A percentile compares a stretch with the other conserved stretches of the same genome.
phyloP scores from a whole-genome alignment of 2,888 invertebrate genomes.

The Drosophila mulleri region DNA sequence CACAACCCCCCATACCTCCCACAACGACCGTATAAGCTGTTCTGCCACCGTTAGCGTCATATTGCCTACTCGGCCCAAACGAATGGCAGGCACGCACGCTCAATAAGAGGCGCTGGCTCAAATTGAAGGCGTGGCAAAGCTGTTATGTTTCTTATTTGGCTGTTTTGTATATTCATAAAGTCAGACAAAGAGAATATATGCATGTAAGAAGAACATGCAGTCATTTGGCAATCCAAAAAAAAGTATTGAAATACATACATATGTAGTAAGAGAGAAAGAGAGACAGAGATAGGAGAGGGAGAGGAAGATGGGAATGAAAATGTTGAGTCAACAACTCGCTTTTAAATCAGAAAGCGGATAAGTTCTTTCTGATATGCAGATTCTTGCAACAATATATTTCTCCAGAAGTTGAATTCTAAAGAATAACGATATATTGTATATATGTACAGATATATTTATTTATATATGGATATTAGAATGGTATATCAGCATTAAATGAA shows the following conservation, averaged over 20 bases:
- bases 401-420: neutral
- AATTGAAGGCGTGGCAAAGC: slow-evolving; percentile 24
- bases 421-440: neutral
- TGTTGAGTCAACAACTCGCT: neutral
- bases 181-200: neutral
- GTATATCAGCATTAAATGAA: slow-evolving; percentile 2
- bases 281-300: neutral
- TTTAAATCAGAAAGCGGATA: neutral
- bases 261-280: too few relatives aligned
- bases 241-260: neutral
- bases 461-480: neutral
- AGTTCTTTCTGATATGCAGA: neutral
- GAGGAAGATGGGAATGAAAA: neutral
- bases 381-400: neutral
- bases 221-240: neutral
- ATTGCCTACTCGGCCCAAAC: slow-evolving; percentile 35
- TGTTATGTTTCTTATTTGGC: neutral
- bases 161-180: neutral
- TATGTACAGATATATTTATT: too few relatives aligned
- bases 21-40: neutral
- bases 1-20: neutral
- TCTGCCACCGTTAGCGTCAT: neutral
- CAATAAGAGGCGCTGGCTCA: slow-evolving; percentile 1
- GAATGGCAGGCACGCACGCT: slow-evolving; percentile 62
- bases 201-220: neutral